These are phyloP conservation scores for Zaprionus capensis DNA, from an alignment of 1,140 invertebrate genomes.

Conservation along the genomic window DNA sequence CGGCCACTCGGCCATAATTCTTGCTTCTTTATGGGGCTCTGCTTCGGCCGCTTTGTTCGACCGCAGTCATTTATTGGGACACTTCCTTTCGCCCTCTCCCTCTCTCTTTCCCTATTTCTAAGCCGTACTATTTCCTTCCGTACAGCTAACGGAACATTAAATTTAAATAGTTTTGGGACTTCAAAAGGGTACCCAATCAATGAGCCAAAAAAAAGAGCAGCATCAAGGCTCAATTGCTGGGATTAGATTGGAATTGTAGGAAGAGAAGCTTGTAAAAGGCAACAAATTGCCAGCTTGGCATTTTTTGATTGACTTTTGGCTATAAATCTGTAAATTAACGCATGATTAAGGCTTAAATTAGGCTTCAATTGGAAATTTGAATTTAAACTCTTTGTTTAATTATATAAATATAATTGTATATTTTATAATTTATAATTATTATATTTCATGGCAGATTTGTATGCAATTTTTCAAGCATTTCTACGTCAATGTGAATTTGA, in stretches of 20 bases:
- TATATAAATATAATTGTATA: too few relatives aligned
- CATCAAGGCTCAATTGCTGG: conserved; percentile 13
- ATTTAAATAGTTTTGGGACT: conserved; percentile 45
- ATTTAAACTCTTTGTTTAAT: too few relatives aligned
- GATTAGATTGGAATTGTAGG: background rate
- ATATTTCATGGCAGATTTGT: too few relatives aligned
- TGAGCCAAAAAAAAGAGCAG: conserved; percentile 31
- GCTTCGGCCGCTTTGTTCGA: conserved; percentile 35
- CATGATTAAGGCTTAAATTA: too few relatives aligned
- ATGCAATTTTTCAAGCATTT: too few relatives aligned
- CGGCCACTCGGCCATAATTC: conserved; percentile 44
- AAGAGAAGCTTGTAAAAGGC: background rate
- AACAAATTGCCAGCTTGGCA: background rate
- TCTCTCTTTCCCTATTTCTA: background rate
- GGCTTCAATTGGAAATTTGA: too few relatives aligned
- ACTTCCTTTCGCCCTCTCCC: background rate
- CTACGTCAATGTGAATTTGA: too few relatives aligned
- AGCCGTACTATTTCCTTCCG: conserved; percentile 49
- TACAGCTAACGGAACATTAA: conserved; percentile 30
- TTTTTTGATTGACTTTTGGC: conserved; percentile 1
- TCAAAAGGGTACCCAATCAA: background rate
- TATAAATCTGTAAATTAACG: background rate
- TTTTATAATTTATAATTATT: too few relatives aligned
- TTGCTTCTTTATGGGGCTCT: conserved; percentile 45
- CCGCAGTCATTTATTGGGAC: conserved; percentile 27